A percentile compares a stretch with the other conserved stretches of the same genome.
Conservation (phyloP, 1,140 invertebrate genomes). For the Atopsyche davidsoni region DNA sequence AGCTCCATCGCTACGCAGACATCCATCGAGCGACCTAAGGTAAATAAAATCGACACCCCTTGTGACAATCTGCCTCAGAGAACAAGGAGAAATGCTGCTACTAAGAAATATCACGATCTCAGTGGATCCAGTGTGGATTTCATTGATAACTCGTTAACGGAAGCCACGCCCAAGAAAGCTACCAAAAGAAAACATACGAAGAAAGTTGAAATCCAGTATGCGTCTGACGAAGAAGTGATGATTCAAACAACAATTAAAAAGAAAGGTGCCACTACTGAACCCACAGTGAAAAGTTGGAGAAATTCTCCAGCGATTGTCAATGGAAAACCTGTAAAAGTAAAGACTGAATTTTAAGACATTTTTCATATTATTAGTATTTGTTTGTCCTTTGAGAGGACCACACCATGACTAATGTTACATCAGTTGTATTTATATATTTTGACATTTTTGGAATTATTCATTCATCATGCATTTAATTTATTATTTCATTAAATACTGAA, state of each 20-base stretch:
- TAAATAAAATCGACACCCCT: constrained; percentile 1
- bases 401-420: too few species aligned
- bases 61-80: neutral
- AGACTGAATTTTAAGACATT: too few species aligned
- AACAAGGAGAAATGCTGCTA: constrained; percentile 1
- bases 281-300: constrained; percentile 20
- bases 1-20: constrained; percentile 21
- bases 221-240: constrained; percentile 26
- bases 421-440: too few species aligned
- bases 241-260: constrained; percentile 28
- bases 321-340: constrained; percentile 5
- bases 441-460: too few species aligned
- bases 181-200: constrained; percentile 26
- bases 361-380: too few species aligned
- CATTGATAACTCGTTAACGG: constrained; percentile 25
- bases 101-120: constrained; percentile 14
- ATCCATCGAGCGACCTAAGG: constrained; percentile 15
- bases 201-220: constrained; percentile 23
- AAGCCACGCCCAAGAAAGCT: constrained; percentile 10
- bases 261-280: constrained; percentile 14
- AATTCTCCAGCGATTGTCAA: constrained; percentile 24
- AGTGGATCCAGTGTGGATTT: constrained; percentile 20
- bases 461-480: too few species aligned
- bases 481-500: too few species aligned
- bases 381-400: too few species aligned